Base-by-base conservation (phyloP, 2,113 vertebrate genomes). In the Perca fluviatilis region DNA sequence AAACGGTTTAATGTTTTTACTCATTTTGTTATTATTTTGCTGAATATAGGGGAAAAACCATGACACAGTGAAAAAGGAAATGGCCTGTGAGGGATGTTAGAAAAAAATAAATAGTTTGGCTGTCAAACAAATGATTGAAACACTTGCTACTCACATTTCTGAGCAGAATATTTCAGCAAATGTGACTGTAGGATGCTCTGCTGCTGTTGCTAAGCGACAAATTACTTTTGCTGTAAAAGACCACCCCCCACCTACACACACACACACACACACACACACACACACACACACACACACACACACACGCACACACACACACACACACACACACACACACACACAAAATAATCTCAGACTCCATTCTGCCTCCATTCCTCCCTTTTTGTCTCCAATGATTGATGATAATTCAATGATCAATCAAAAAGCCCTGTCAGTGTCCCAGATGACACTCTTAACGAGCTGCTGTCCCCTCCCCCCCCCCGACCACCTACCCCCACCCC, bases 141-240 rank as follows among this genome's bases (percentile, higher is more conserved):
- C 61, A 14, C 15, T 19, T 43, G 40, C 40, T 9, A 43, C 10
- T 43, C 40, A 43, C 10, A 43, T 30, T 11, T 30, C 68, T 46
- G 33, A 90, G 77, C 70, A 66, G 63, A 67, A 74, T 1, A 74
- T 92, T 88, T 79, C 86, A 77, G 74, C 68, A 5, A 71, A 78
- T 83, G 57, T 84, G 65, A 74, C 76, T 82, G 83, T 68, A 36
- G 74, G 72, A 88, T 79, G 65, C 84, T 78, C 84, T 46, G 85
- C 75, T 80, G 53, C 90, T 94, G 94, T 95, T 95, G 93, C 95
- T 94, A 92, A 80, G 95, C 91, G 11, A 95, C 94, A 94, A 91
- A 92, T 92, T 92, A 90, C 89, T 86, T 94, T 89, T 78, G 77
- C 83, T 86, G 83, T 89, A 77, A 76, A 79, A 77, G 53, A 61